Conservation (phyloP, 2,113 vertebrate genomes). For the Martes martes region DNA sequence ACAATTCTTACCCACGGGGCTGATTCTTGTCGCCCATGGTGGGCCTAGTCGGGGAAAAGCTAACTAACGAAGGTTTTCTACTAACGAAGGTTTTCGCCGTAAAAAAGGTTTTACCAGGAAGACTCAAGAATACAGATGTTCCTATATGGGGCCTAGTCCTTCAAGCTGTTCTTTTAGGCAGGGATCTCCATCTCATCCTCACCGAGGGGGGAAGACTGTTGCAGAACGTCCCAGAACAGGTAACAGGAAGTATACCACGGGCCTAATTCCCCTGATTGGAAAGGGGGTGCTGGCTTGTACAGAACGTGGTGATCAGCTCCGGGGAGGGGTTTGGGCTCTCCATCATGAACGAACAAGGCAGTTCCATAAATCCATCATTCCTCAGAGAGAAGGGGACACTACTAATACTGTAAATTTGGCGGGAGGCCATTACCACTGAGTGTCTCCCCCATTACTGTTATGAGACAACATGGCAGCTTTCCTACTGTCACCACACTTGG, state of each 20-base stretch:
- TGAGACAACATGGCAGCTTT: background rate
- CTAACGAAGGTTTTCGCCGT: background rate
- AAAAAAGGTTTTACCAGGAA: background rate
- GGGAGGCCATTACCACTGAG: background rate
- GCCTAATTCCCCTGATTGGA: background rate
- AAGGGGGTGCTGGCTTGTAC: background rate
- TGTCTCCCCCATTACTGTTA: background rate
- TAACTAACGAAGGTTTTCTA: background rate
- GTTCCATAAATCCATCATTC: background rate
- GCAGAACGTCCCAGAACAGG: background rate
- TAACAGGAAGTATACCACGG: background rate
- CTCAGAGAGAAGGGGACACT: background rate
- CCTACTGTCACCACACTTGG: background rate
- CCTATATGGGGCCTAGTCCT: background rate
- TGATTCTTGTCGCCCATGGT: background rate
- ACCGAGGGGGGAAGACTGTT: background rate
- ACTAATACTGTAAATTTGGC: background rate
- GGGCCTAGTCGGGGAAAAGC: background rate
- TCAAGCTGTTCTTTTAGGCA: background rate
- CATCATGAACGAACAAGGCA: background rate
- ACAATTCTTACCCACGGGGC: background rate
- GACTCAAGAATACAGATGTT: conserved; percentile 5
- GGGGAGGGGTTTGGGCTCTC: background rate
- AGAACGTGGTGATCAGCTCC: background rate
- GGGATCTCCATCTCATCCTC: background rate